Evolutionary conservation across 2,113 vertebrate genomes (phyloP), one percentile per base, ranked within the genome.

Genomic region (Melospiza melodia): DNA sequence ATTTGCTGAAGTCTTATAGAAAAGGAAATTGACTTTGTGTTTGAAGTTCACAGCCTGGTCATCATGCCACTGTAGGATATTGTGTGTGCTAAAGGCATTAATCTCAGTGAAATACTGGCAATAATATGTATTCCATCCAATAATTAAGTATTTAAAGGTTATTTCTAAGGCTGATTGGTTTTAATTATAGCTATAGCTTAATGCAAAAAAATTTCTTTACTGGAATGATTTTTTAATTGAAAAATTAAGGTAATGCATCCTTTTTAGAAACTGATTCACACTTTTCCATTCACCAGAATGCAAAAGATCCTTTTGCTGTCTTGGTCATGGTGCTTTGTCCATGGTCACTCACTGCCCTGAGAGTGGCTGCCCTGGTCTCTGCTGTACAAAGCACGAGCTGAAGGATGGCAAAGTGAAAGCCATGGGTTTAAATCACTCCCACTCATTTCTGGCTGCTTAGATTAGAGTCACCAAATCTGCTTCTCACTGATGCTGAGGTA

Each of bases 101-200:
- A 62, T 74, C 63, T 85, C 17, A 27, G 30, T 83, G 65, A 74
- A 86, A 74, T 84, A 49, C 4, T 75, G 17, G 25, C 18, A 93
- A 37, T 48, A 88, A 44, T 43, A 33, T 67, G n/a, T 74, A 66
- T 44, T 77, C 27, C 43, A 77, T 67, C 59, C 51, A 80, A 9
- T 83, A 73, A 83, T 93, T 73, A 90, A 46, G 24, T 88, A 52
- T 90, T 94, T 86, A 84, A 80, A 81, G 35, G 24, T 46, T 86
- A 55, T 37, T 93, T 86, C 30, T 78, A 15, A 77, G 22, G 9
- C 39, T 84, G 37, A 73, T 75, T 84, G 1, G 8, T 71, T 83
- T 95, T 94, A 71, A 63, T 90, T 88, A 71, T 11, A 85, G 31
- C 31, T 73, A n/a, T 49, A 48, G 22, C n/a, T 79, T 77, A 7